Evolutionary conservation across 2,888 invertebrate genomes (phyloP).

Genomic region (Saturnia pavonia): DNA sequence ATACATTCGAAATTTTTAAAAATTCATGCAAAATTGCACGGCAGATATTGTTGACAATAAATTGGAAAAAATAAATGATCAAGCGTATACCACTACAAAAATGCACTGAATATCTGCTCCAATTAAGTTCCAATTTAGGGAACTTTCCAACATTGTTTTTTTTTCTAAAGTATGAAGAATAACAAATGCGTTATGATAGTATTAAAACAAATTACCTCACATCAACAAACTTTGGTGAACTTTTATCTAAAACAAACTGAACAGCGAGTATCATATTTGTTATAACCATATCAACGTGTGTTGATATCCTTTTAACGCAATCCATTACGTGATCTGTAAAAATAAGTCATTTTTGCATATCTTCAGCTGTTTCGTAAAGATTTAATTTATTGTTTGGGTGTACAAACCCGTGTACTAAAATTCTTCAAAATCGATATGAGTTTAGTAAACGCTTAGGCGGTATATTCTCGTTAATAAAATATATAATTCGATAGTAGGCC

Average conservation of each 20-base stretch:
- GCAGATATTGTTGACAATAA: no score
- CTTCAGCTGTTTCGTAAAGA: no score
- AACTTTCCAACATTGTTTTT: background rate
- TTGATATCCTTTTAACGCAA: slow-evolving; percentile 35
- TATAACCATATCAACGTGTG: slow-evolving; percentile 33
- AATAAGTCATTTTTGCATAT: background rate
- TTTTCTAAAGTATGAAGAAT: background rate
- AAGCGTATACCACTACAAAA: no score
- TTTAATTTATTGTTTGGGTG: no score
- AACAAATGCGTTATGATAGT: background rate
- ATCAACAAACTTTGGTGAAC: slow-evolving; percentile 35
- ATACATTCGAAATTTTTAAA: no score
- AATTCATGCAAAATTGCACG: no score
- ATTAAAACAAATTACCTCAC: slow-evolving; percentile 33
- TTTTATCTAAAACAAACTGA: slow-evolving; percentile 39
- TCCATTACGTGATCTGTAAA: slow-evolving; percentile 41
- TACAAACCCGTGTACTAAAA: no score
- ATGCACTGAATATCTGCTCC: background rate
- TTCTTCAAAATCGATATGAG: no score
- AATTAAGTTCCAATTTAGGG: background rate
- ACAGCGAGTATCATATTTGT: slow-evolving; percentile 27
- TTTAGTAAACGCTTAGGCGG: no score
- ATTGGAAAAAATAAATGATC: no score
- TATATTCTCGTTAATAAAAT: no score
- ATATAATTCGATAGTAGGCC: no score